Base-by-base conservation (phyloP, 2,113 vertebrate genomes). In the Tretioscincus oriximinensis region DNA sequence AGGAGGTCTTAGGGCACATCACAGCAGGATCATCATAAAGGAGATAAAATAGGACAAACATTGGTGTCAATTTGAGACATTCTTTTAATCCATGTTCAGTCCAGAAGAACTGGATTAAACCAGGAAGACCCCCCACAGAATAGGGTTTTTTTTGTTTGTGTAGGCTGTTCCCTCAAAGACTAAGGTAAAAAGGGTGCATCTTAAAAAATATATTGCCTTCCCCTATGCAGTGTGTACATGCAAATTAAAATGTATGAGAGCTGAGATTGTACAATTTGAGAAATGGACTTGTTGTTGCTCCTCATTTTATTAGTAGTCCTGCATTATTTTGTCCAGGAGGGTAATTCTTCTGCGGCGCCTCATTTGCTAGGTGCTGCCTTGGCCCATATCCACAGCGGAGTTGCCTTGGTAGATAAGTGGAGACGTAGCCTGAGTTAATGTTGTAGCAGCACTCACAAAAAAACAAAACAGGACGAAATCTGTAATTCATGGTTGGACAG, bases 241-340 rank as follows among this genome's bases (percentile, higher is more conserved):
- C 8, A 49, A 65, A 77, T 65, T n/a, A 77, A 41, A 47, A 47
- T 28, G 20, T 49, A 16, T 65, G 28, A n/a, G 26, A 65, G 51
- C 47, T 66, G 41, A 26, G 45, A 47, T 41, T 63, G 16, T n/a
- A 49, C 41, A 66, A 65, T 26, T 77, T 21, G 20, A 26, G 41
- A 24, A 65, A 24, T 49, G 63, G 63, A 61, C 75, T 65, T 65
- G 75, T 66, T 77, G 75, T 28, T 65, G 26, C 60, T 72, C 24
- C 41, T 64, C 47, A 2, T 73, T 80, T 80, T 72, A 72, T 80
- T 64, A 73, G 41, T 14, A 63, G 29, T 11, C 28, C 68, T 72
- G 63, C 63, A 80, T 47, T 64, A 35, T 79, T 79, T 79, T 79
- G 77, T 67, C 71, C 11, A 47, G 64, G 14, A 29, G n/a, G 12